A percentile compares a stretch with the other conserved stretches of the same genome.
Evolutionary conservation across 1,140 invertebrate genomes (phyloP).

Genomic region (Ctenoplectra terminalis): DNA sequence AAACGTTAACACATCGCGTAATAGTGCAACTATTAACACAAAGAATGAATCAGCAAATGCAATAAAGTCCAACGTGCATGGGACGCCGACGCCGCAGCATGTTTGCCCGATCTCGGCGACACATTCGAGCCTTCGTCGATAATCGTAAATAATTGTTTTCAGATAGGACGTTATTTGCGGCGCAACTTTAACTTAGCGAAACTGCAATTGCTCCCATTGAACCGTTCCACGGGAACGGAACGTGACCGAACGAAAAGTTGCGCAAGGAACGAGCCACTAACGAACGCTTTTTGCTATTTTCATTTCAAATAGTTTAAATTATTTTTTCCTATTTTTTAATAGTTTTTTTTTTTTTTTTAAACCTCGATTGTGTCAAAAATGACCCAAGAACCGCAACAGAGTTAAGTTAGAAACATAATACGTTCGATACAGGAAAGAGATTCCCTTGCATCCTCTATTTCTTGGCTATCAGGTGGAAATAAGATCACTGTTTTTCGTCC

Average conservation of each 20-base stretch:
- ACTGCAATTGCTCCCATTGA: conserved; percentile 16
- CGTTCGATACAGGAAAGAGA: no score
- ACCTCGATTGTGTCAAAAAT: no score
- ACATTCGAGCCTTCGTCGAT: conserved; percentile 32
- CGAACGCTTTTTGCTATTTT: no score
- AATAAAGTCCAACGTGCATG: conserved; percentile 61
- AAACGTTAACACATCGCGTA: background rate
- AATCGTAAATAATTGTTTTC: conserved; percentile 51
- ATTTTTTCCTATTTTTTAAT: no score
- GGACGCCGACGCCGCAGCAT: conserved; percentile 23
- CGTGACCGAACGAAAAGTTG: background rate
- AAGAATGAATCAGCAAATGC: conserved; percentile 47
- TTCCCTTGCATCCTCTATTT: background rate
- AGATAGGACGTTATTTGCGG: conserved; percentile 45
- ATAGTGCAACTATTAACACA: conserved; percentile 42
- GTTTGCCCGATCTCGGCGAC: conserved; percentile 24
- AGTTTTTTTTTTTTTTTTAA: no score
- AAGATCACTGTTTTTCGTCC: no score
- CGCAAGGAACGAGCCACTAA: no score
- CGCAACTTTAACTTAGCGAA: background rate
- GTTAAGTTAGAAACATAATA: no score
- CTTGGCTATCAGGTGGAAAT: background rate
- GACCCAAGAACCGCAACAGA: no score
- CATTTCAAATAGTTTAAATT: no score
- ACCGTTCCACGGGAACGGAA: background rate